phyloP scores from a whole-genome alignment of 2,888 invertebrate genomes.

The Hypselothyrea guttata region DNA sequence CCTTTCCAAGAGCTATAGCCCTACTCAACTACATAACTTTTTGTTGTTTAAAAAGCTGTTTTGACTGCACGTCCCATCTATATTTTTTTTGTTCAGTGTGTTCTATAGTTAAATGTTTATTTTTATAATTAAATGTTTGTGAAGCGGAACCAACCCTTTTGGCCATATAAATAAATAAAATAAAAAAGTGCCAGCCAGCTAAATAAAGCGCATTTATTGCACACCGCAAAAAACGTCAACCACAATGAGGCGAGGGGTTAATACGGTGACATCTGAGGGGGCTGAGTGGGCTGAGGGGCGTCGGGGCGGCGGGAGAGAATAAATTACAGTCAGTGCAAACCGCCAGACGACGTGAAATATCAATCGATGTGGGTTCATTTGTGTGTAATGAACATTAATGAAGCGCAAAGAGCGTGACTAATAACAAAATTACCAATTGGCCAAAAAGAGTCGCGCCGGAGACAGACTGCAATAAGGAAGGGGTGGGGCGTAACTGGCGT shows the following conservation, averaged over 20 bases:
- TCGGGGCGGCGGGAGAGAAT: conserved; percentile 1
- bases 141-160: conserved; percentile 56
- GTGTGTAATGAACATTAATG: conserved; percentile 78
- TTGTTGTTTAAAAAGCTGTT: too few relatives aligned
- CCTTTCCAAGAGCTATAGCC: too few relatives aligned
- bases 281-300: too few relatives aligned
- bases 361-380: conserved; percentile 77
- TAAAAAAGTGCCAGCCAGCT: conserved; percentile 37
- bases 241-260: conserved; percentile 41
- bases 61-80: neutral
- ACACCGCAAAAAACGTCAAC: conserved; percentile 72
- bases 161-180: conserved; percentile 40
- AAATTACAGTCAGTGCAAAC: conserved; percentile 48
- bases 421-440: conserved; percentile 76
- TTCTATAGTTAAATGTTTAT: conserved; percentile 43
- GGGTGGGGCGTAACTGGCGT: conserved; percentile 41
- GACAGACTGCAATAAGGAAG: neutral
- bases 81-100: neutral
- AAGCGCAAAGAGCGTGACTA: conserved; percentile 78
- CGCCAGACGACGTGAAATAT: conserved; percentile 68
- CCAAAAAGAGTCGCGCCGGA: conserved; percentile 52
- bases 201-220: conserved; percentile 56
- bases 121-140: conserved; percentile 71
- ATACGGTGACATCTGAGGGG: neutral
- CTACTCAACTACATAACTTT: too few relatives aligned